These are phyloP conservation scores for Drosophila nr. fundita DNA, from an alignment of 2,888 invertebrate species.

Conservation along the genomic window DNA sequence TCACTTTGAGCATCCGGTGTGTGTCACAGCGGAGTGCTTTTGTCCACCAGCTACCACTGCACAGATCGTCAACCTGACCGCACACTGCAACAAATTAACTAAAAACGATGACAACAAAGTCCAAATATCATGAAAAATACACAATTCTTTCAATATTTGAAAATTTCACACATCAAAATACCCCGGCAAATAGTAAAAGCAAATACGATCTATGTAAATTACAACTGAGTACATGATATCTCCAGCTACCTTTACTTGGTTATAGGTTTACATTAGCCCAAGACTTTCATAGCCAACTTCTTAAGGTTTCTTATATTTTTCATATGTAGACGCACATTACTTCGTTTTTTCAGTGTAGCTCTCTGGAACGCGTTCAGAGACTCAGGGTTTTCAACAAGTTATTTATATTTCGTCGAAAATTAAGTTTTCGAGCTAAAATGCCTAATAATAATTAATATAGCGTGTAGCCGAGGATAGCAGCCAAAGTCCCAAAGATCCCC, in stretches of 20 bases:
- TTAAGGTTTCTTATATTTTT: too few relatives aligned
- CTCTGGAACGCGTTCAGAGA: background rate
- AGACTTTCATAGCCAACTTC: background rate
- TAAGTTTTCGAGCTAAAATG: slow-evolving; percentile 35
- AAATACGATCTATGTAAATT: background rate
- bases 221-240: background rate
- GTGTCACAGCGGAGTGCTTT: slow-evolving; percentile 45
- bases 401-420: slow-evolving; percentile 43
- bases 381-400: slow-evolving; percentile 32
- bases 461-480: slow-evolving; percentile 23
- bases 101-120: background rate
- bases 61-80: slow-evolving; percentile 47
- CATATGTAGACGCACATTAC: background rate
- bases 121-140: background rate
- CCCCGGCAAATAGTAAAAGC: background rate
- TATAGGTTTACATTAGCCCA: background rate
- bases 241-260: background rate
- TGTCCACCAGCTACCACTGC: slow-evolving; percentile 20
- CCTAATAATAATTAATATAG: slow-evolving; percentile 48
- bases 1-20: slow-evolving; percentile 73
- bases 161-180: background rate
- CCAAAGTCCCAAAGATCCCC: slow-evolving; percentile 35
- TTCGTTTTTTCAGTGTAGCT: slow-evolving; percentile 12
- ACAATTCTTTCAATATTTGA: background rate
- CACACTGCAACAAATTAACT: background rate